Percentiles rank a stretch among this genome's conserved stretches.
phyloP scores from a whole-genome alignment of 2,888 invertebrate genomes.

The Lasioglossum vierecki region DNA sequence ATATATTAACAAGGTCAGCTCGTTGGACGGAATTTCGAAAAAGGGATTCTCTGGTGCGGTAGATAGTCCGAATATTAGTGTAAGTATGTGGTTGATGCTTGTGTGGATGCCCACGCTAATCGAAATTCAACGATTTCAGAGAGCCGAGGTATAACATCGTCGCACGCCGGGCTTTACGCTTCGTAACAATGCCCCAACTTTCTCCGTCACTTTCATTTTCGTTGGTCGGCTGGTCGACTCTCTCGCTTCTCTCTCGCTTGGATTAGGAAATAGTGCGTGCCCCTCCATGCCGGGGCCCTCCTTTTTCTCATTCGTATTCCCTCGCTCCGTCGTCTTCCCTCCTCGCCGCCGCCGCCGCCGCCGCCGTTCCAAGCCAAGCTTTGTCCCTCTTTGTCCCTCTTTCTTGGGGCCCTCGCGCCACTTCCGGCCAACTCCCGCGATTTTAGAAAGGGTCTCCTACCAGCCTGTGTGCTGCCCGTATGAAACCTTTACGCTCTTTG shows the following conservation, averaged over 20 bases:
- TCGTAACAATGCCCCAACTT: constrained; percentile 83
- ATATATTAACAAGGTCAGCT: background rate
- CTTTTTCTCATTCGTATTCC: constrained; percentile 30
- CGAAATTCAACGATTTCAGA: constrained; percentile 59
- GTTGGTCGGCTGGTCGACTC: constrained; percentile 78
- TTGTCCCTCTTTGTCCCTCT: constrained; percentile 44
- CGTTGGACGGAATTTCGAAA: background rate
- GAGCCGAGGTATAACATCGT: constrained; percentile 56
- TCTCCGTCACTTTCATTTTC: constrained; percentile 84
- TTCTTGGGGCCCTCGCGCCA: constrained; percentile 56
- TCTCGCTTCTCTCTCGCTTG: constrained; percentile 66
- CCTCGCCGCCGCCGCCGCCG: constrained; percentile 1
- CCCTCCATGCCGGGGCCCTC: constrained; percentile 57
- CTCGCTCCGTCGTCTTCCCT: constrained; percentile 44
- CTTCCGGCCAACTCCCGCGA: constrained; percentile 74
- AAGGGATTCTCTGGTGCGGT: background rate
- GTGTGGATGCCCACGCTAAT: constrained; percentile 42
- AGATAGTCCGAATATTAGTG: background rate
- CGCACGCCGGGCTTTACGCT: constrained; percentile 77
- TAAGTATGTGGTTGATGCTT: constrained; percentile 2
- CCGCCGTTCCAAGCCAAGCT: constrained; percentile 7
- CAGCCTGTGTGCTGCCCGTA: constrained; percentile 31
- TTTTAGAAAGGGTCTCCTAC: constrained; percentile 80
- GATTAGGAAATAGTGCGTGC: constrained; percentile 72
- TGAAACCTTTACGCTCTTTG: constrained; percentile 50